Percentiles rank a stretch among this genome's conserved stretches.
These are phyloP conservation scores for Halisarca cf. caerulea DNA, from an alignment of 37 sponge, comb jelly and placozoan genomes.

Conservation along the genomic window DNA sequence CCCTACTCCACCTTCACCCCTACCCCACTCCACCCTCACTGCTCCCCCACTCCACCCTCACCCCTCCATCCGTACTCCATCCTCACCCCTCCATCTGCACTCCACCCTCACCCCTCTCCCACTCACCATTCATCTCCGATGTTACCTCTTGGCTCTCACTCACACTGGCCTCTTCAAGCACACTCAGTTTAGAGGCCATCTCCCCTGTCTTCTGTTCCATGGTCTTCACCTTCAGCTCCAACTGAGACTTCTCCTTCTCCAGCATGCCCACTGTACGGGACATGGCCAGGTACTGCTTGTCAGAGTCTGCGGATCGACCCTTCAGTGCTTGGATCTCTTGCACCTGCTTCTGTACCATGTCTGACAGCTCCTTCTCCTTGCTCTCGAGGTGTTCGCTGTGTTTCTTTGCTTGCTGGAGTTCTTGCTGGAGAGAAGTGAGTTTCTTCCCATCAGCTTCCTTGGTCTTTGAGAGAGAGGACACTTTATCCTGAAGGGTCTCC, in stretches of 20 bases:
- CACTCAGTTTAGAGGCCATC: conserved; percentile 18
- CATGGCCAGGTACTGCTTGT: conserved; percentile 29
- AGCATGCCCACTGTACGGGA: not conserved
- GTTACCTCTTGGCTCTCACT: conserved; percentile 34
- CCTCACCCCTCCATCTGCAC: not conserved
- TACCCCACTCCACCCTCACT: not conserved
- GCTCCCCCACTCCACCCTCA: not conserved
- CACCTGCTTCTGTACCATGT: not conserved
- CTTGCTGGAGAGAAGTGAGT: conserved; percentile 12
- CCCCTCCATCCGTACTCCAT: not conserved
- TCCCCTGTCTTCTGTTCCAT: conserved; percentile 32
- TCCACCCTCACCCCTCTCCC: not conserved
- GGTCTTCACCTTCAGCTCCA: conserved; percentile 37
- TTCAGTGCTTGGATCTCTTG: not conserved
- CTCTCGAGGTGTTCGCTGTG: conserved; percentile 15
- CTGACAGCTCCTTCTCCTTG: conserved; percentile 32
- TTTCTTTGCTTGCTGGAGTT: conserved; percentile 32
- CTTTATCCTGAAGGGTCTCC: conserved; percentile 33
- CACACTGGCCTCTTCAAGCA: not conserved
- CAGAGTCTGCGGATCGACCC: not conserved
- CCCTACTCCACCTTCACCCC: not conserved
- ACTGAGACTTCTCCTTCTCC: conserved; percentile 32
- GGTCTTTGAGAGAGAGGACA: not conserved
- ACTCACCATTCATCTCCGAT: conserved; percentile 12
- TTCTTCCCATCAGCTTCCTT: conserved; percentile 7